Conservation (phyloP, 2,888 invertebrate species). For the Andrena praecox region DNA sequence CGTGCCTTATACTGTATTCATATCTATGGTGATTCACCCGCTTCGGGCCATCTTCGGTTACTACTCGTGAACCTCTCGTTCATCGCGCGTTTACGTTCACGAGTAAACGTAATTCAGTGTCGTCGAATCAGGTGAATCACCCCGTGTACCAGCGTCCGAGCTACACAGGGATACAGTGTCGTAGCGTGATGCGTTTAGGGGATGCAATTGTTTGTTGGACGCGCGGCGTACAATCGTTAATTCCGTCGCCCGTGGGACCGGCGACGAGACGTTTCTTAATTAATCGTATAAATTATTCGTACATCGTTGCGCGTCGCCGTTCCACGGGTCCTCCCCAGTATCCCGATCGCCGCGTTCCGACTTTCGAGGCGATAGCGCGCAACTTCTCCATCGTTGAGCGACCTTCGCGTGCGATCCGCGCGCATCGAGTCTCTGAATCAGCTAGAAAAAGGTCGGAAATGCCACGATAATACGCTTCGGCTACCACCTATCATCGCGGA, state of each 20-base stretch:
- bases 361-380: slow-evolving; percentile 49
- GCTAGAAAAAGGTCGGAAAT: slow-evolving; percentile 7
- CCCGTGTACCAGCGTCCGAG: background rate
- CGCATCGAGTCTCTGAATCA: slow-evolving; percentile 35
- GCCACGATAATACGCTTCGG: slow-evolving; percentile 7
- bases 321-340: background rate
- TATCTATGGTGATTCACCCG: background rate
- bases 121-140: background rate
- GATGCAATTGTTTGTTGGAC: slow-evolving; percentile 8
- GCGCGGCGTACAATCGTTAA: slow-evolving; percentile 11
- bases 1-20: slow-evolving; percentile 63
- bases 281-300: slow-evolving; percentile 42
- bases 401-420: slow-evolving; percentile 27
- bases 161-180: slow-evolving; percentile 12
- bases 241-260: slow-evolving; percentile 3
- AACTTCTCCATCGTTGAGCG: slow-evolving; percentile 22
- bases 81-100: background rate
- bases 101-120: background rate
- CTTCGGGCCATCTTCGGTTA: background rate
- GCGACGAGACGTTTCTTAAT: slow-evolving; percentile 16
- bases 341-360: slow-evolving; percentile 32
- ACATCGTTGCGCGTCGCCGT: background rate
- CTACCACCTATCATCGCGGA: background rate
- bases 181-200: slow-evolving; percentile 20
- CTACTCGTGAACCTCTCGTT: background rate